Percentiles rank a stretch among this genome's conserved stretches.
phyloP scores from a whole-genome alignment of 2,797 vertebrate species.

The Heterohyrax brucei region DNA sequence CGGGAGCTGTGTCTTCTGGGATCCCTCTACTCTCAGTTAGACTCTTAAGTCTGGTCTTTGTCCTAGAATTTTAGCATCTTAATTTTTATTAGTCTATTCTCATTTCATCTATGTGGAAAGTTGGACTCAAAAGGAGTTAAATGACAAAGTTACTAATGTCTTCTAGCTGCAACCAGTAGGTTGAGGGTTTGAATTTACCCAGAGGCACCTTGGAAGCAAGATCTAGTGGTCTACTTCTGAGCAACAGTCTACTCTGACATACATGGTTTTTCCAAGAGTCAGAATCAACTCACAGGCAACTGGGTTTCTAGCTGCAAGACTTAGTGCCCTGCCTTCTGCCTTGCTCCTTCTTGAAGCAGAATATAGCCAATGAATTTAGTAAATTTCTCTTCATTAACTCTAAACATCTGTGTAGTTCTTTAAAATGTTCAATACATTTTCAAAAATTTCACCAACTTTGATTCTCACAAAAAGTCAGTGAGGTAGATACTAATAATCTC shows the following conservation, averaged over 20 bases:
- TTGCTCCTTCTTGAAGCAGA: background rate
- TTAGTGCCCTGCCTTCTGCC: background rate
- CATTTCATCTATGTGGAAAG: background rate
- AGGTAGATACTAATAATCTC: slow-evolving; percentile 1
- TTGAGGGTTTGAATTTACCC: background rate
- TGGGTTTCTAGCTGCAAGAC: background rate
- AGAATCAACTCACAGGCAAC: background rate
- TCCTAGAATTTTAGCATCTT: no score
- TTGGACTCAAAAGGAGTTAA: background rate
- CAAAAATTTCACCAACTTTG: slow-evolving; percentile 33
- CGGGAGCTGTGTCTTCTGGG: no score
- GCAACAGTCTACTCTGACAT: background rate
- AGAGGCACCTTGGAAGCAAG: background rate
- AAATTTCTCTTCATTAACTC: slow-evolving; percentile 39
- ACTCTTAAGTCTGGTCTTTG: no score
- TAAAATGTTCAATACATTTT: slow-evolving; percentile 60
- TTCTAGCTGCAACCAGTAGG: background rate
- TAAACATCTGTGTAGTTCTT: slow-evolving; percentile 20
- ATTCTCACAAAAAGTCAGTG: background rate
- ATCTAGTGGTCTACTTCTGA: background rate
- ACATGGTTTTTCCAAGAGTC: background rate
- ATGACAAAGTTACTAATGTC: background rate
- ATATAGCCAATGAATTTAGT: background rate
- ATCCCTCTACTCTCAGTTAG: no score
- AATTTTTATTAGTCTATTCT: background rate